Conservation (phyloP, 2,888 invertebrate species). For the Latrodectus elegans region DNA sequence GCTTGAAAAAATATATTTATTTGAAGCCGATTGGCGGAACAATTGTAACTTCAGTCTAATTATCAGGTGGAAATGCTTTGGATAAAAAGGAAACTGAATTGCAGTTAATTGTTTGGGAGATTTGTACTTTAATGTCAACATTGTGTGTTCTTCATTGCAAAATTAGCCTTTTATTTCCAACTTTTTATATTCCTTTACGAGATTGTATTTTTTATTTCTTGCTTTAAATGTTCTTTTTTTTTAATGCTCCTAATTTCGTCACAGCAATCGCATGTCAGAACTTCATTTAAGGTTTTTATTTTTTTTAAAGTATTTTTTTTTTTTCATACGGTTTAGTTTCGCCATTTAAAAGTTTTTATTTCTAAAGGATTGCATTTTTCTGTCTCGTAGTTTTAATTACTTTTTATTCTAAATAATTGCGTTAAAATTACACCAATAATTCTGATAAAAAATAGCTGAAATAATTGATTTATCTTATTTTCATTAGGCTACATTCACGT, state of each 20-base stretch:
- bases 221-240: conserved; percentile 16
- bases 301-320: not conserved
- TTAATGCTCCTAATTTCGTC: not conserved
- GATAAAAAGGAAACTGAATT: conserved; percentile 50
- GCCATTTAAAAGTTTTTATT: not conserved
- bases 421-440: too few species aligned
- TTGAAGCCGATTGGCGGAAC: conserved; percentile 65
- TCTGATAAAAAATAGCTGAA: too few species aligned
- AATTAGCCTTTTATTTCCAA: conserved; percentile 57
- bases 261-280: conserved; percentile 23
- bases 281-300: conserved; percentile 40
- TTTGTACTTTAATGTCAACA: conserved; percentile 66
- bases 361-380: too few species aligned
- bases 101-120: conserved; percentile 67
- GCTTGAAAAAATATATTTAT: conserved; percentile 47
- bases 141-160: conserved; percentile 48
- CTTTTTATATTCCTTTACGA: conserved; percentile 4
- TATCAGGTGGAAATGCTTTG: conserved; percentile 53
- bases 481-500: too few species aligned
- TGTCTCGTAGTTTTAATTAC: too few species aligned
- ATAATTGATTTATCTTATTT: too few species aligned
- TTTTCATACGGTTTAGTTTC: too few species aligned
- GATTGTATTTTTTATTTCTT: conserved; percentile 1
- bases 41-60: conserved; percentile 64
- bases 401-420: too few species aligned